Conservation (phyloP, 2,797 vertebrate species). For the Typhlichthys eigenmanni region DNA sequence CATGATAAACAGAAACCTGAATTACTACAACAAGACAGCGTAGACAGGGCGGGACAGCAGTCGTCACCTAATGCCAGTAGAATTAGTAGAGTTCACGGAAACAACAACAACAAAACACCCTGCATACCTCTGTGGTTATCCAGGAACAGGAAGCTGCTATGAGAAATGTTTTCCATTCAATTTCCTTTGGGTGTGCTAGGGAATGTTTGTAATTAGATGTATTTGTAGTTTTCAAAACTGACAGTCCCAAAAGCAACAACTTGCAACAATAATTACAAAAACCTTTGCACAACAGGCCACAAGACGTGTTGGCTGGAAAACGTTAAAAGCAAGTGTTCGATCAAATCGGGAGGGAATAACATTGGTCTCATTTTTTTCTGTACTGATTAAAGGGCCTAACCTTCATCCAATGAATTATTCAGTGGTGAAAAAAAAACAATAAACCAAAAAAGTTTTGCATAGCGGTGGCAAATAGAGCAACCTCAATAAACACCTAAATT, state of each 20-base stretch:
- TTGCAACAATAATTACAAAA: constrained; percentile 48
- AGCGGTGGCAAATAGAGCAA: not conserved
- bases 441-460: too few species aligned
- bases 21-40: constrained; percentile 8
- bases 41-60: constrained; percentile 13
- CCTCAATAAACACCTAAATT: constrained; percentile 50
- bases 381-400: too few species aligned
- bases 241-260: constrained; percentile 45
- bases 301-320: constrained; percentile 56
- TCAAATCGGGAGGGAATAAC: constrained; percentile 17
- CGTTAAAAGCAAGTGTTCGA: constrained; percentile 50
- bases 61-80: not conserved
- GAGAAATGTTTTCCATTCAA: constrained; percentile 35
- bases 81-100: constrained; percentile 9
- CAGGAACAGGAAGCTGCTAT: constrained; percentile 51
- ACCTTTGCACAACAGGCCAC: constrained; percentile 41
- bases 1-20: constrained; percentile 50
- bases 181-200: constrained; percentile 45
- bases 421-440: too few species aligned
- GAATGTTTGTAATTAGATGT: constrained; percentile 59
- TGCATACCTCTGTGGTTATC: constrained; percentile 36
- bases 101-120: constrained; percentile 18
- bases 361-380: too few species aligned
- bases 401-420: too few species aligned
- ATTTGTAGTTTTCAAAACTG: constrained; percentile 42